A percentile compares a stretch with the other conserved stretches of the same genome.
These are phyloP conservation scores for Lethenteron camtschaticum DNA, from an alignment of 2,113 vertebrate species.

Conservation along the genomic window DNA sequence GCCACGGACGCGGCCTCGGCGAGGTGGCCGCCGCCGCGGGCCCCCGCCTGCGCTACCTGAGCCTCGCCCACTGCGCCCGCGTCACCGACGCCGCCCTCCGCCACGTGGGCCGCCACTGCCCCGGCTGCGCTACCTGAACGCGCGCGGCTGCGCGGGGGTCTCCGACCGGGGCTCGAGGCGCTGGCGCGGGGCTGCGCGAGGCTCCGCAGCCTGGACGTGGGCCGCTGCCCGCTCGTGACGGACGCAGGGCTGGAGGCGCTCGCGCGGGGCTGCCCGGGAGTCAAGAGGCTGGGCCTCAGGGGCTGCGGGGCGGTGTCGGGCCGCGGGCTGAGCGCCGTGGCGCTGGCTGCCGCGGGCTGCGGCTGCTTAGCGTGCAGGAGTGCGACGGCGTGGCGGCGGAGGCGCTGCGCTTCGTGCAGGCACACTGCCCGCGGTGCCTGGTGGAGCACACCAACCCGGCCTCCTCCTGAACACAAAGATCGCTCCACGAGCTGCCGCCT, in stretches of 20 bases:
- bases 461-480: neutral
- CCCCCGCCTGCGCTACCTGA: constrained; percentile 1
- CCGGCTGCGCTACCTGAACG: constrained; percentile 5
- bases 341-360: neutral
- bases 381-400: neutral
- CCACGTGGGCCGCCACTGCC: constrained; percentile 2
- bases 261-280: constrained; percentile 1
- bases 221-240: constrained; percentile 1
- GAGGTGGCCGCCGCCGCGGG: neutral
- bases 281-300: constrained; percentile 4
- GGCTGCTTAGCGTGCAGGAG: neutral
- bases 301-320: neutral
- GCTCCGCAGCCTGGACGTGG: neutral
- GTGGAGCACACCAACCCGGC: constrained; percentile 2
- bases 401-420: neutral
- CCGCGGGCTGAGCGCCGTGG: neutral
- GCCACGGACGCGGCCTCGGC: neutral
- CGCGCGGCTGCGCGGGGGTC: neutral
- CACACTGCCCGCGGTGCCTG: neutral
- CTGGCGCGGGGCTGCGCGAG: constrained; percentile 1
- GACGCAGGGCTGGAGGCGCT: neutral
- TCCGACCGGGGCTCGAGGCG: neutral
- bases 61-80: constrained; percentile 1
- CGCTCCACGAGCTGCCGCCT: too few relatives aligned
- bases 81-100: constrained; percentile 1